Base-by-base conservation (phyloP, 2,888 invertebrate genomes). In the Carcina quercana region DNA sequence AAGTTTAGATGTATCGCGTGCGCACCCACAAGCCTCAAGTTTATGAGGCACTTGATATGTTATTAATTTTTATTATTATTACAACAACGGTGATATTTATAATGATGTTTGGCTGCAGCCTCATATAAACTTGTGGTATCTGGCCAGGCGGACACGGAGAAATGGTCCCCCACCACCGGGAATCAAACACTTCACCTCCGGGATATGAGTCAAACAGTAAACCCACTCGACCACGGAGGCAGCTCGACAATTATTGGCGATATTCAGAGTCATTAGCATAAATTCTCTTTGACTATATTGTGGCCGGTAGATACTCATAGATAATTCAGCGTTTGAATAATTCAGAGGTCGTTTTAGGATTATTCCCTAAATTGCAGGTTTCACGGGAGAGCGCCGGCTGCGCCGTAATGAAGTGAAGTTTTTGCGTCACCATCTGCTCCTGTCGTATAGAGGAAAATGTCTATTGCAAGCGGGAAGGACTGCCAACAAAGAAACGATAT, bases 251-350 rank as follows among this genome's bases (percentile, higher is more conserved):
- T n/a, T n/a, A 17, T 17, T 17, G 7, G 7, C 17, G 7, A 17
- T 7, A 17, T 17, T 5, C n/a, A 22, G 22, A 56, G 55, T 54
- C 47, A 63, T 71, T 70, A 60, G 51, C 68, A 65, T 66, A 64
- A 67, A 68, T 68, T 65, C 60, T 54, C 59, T 59, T 59, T 52
- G 42, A 42, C 59, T 64, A 69, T 63, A 71, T 63, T 59, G 62
- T 60, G 57, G 60, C 55, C 56, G 53, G 51, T 50, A 60, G 64
- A 70, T 64, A 53, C 54, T 63, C 60, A 58, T 64, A 67, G 70
- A 74, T 72, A 71, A 72, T 72, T 71, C 67, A 65, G 50, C 56
- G 54, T 59, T 65, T 73, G 70, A 75, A 75, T 75, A 59, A 75
- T 75, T 74, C 74, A 75, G 59, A 45, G 62, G 62, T 58, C 66